phyloP scores from a whole-genome alignment of 2,888 invertebrate genomes.

The Mesochorus sp. region DNA sequence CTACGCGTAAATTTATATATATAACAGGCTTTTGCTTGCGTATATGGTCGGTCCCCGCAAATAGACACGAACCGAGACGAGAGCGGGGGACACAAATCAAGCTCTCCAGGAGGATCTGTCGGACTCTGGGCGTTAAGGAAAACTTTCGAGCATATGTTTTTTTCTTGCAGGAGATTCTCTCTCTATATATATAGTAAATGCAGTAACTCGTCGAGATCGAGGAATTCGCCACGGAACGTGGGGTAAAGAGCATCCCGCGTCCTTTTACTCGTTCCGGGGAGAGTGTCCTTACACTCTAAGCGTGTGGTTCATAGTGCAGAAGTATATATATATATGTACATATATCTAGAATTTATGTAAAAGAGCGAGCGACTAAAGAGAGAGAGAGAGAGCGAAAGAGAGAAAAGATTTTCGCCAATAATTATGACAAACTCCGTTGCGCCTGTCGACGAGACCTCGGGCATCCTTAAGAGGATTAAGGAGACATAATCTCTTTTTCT shows the following conservation, averaged over 20 bases:
- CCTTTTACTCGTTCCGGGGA: background rate
- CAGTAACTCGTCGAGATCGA: slow-evolving; percentile 34
- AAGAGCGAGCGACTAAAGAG: slow-evolving; percentile 22
- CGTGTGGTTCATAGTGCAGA: slow-evolving; percentile 26
- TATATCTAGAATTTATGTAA: background rate
- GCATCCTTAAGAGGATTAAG: slow-evolving; percentile 68
- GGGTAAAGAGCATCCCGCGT: background rate
- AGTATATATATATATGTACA: background rate
- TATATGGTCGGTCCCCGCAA: background rate
- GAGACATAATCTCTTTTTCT: slow-evolving; percentile 51
- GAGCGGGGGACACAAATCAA: slow-evolving; percentile 55
- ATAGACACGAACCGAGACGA: slow-evolving; percentile 1
- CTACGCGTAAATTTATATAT: slow-evolving; percentile 36
- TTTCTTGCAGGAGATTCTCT: background rate
- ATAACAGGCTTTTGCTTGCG: background rate
- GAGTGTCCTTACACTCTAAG: background rate
- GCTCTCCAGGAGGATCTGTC: slow-evolving; percentile 27
- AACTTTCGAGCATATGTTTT: slow-evolving; percentile 25
- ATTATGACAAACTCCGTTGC: slow-evolving; percentile 79
- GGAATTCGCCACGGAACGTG: slow-evolving; percentile 56
- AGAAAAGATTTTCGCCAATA: slow-evolving; percentile 69
- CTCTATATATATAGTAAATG: background rate
- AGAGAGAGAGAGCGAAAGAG: slow-evolving; percentile 18
- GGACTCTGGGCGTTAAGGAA: slow-evolving; percentile 26
- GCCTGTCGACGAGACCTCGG: slow-evolving; percentile 67